Evolutionary conservation across 2,797 vertebrate genomes (phyloP).

Genomic region (Pipistrellus pygmaeus): DNA sequence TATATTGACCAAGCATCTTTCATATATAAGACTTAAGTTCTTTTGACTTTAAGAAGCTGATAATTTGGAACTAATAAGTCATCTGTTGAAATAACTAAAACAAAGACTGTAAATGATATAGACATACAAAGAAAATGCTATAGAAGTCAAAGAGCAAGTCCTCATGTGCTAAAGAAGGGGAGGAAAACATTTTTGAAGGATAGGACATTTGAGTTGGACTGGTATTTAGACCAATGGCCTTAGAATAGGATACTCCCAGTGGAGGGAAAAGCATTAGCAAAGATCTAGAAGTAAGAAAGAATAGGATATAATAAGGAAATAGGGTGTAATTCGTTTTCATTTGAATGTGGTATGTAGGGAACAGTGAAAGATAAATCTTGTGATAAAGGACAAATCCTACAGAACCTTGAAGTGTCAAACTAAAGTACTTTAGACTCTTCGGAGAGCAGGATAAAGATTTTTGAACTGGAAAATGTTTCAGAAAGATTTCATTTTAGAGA

Average conservation of each 20-base stretch:
- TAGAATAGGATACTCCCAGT: background rate
- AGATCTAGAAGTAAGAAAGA: background rate
- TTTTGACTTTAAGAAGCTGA: background rate
- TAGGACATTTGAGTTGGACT: background rate
- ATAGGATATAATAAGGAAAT: background rate
- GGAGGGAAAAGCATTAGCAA: background rate
- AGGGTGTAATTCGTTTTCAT: background rate
- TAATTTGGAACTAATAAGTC: conserved; percentile 5
- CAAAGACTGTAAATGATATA: background rate
- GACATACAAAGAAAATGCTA: background rate
- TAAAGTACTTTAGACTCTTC: background rate
- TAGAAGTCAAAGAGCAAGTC: background rate
- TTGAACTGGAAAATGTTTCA: conserved; percentile 50
- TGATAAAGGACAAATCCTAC: background rate
- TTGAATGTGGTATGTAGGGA: background rate
- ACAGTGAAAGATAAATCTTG: background rate
- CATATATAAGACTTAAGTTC: background rate
- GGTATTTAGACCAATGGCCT: background rate
- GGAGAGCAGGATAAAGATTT: conserved; percentile 14
- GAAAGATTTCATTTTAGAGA: conserved; percentile 42
- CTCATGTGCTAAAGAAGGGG: background rate
- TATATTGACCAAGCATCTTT: background rate
- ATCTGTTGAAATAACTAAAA: conserved; percentile 6
- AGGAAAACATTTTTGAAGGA: background rate
- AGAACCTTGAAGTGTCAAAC: background rate